Base-by-base conservation (phyloP, 2,888 invertebrate genomes). In the Drosophila hamatofila region DNA sequence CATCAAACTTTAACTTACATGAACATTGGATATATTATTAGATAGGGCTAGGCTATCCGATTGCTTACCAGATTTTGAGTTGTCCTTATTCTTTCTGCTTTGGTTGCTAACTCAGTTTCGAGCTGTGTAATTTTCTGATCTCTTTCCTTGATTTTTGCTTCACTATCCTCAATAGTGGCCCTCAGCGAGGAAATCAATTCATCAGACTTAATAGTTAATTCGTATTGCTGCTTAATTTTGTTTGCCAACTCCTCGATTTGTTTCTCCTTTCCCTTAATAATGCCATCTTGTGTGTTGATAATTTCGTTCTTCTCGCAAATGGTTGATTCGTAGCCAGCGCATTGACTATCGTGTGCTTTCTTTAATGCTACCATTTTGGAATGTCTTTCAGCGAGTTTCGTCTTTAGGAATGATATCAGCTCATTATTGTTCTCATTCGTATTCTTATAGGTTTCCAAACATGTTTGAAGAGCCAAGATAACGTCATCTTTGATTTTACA, bases 401-500 rank as follows among this genome's bases (percentile, higher is more conserved):
- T 33, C 52, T 73, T 67, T 0, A 73, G 44, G 12, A 61, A 33
- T 4, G n/a, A 18, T 23, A 73, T 55, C 8, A 61, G 2, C 0
- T 67, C 67, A 23, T 41, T 58, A 42, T 73, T 49, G 12, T 73
- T 60, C 11, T 61, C 14, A 42, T 67, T 60, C 0, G 61, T 57
- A 23, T 61, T 57, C 39, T 73, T 73, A 39, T 73, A 73, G 3
- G 72, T 67, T 18, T 73, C 74, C 18, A 73, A 67, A 41, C 72
- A 73, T 27, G 72, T 61, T 48, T 52, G 35, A 4, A 73, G 67
- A 9, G 72, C 49, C 48, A 57, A 18, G 16, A 73, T 73, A 2
- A 73, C 60, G 11, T 73, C 72, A 39, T 73, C 72, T 23, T 73
- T 73, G 14, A 67, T 44, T 25, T 54, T 73, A 46, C 74, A 74